These are phyloP conservation scores for Fistularia tabacaria DNA, from an alignment of 2,797 vertebrate genomes.

Conservation along the genomic window DNA sequence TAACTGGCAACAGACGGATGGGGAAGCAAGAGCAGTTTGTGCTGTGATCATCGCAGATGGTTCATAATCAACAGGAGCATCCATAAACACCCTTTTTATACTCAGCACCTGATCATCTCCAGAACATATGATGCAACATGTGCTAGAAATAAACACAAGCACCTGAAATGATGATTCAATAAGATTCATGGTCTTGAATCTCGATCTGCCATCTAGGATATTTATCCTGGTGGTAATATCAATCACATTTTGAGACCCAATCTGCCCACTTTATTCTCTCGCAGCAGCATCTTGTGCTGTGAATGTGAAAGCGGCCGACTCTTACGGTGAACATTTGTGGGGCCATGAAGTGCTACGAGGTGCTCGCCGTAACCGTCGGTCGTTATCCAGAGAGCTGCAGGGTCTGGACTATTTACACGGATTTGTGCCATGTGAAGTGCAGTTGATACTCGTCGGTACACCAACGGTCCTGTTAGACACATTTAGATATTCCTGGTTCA, in stretches of 20 bases:
- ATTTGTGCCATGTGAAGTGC: not conserved
- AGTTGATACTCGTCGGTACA: too few species aligned
- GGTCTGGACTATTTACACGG: conserved; percentile 7
- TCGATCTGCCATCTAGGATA: conserved; percentile 1
- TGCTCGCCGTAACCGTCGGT: conserved; percentile 38
- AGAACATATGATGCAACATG: conserved; percentile 7
- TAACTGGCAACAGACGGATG: not conserved
- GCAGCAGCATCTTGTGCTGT: conserved; percentile 21
- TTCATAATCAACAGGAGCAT: conserved; percentile 18
- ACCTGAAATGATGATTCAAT: too few species aligned
- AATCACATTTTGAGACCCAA: conserved; percentile 33
- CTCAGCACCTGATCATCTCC: conserved; percentile 1
- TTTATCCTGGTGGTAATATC: conserved; percentile 28
- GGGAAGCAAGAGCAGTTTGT: conserved; percentile 2
- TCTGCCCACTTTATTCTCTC: conserved; percentile 27
- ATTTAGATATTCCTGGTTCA: not conserved
- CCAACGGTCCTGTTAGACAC: too few species aligned
- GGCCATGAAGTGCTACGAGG: conserved; percentile 46
- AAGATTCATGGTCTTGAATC: too few species aligned
- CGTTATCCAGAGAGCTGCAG: conserved; percentile 39
- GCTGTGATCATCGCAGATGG: conserved; percentile 32
- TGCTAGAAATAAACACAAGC: conserved; percentile 5
- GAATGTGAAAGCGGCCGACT: conserved; percentile 49
- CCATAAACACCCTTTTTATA: conserved; percentile 9
- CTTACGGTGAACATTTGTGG: conserved; percentile 39